A percentile compares a stretch with the other conserved stretches of the same genome.
Conservation (phyloP, 2,888 invertebrate genomes). For the Lypha dubia region DNA sequence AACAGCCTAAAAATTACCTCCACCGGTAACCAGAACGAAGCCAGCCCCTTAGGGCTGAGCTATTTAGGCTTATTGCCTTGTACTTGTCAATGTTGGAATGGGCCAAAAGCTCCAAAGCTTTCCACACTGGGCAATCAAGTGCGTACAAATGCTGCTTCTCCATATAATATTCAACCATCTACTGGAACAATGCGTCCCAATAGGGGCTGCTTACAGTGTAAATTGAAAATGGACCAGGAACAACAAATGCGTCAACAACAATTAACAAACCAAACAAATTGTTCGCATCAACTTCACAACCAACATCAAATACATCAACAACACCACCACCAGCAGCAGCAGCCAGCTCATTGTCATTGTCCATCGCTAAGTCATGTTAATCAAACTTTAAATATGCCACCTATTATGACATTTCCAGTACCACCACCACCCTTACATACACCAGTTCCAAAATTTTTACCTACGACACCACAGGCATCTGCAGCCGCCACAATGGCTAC, state of each 20-base stretch:
- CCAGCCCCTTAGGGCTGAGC: conserved; percentile 81
- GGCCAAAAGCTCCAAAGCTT: conserved; percentile 79
- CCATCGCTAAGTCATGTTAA: conserved; percentile 7
- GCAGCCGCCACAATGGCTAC: conserved; percentile 3
- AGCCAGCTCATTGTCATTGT: conserved; percentile 49
- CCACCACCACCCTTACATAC: conserved; percentile 77
- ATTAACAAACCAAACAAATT: conserved; percentile 28
- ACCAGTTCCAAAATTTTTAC: conserved; percentile 63
- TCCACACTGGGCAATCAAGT: conserved; percentile 73
- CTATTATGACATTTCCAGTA: conserved; percentile 69
- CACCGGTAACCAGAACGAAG: conserved; percentile 75
- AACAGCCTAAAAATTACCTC: conserved; percentile 78
- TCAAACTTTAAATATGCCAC: conserved; percentile 21
- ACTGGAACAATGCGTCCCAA: not conserved
- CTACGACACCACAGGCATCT: conserved; percentile 12
- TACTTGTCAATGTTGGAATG: conserved; percentile 80
- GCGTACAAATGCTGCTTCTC: conserved; percentile 78
- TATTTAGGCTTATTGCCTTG: conserved; percentile 81
- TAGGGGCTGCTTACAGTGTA: conserved; percentile 73
- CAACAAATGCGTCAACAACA: conserved; percentile 67
- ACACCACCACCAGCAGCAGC: conserved; percentile 15
- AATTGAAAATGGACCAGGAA: conserved; percentile 73
- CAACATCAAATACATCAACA: conserved; percentile 22
- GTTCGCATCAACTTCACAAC: conserved; percentile 39
- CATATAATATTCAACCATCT: conserved; percentile 75